Conservation (phyloP, 2,888 invertebrate genomes). For the Eristalinus sepulchralis region DNA sequence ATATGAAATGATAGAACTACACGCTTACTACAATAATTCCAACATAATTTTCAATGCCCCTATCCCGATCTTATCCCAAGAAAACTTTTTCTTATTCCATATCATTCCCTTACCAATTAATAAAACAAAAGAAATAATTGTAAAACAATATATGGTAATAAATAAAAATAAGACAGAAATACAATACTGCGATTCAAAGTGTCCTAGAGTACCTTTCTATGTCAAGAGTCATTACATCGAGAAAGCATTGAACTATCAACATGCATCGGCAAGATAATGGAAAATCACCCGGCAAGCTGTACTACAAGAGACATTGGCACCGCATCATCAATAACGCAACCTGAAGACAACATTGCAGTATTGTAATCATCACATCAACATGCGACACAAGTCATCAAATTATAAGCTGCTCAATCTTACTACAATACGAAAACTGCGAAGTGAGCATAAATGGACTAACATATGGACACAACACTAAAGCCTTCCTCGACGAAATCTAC, state of each 20-base stretch:
- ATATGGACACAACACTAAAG: neutral
- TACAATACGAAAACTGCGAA: slow-evolving; percentile 25
- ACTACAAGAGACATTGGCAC: neutral
- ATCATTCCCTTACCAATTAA: slow-evolving; percentile 16
- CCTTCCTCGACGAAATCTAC: too few species aligned
- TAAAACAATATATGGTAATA: slow-evolving; percentile 6
- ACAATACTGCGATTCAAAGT: slow-evolving; percentile 23
- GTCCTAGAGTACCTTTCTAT: slow-evolving; percentile 8
- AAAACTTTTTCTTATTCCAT: slow-evolving; percentile 21
- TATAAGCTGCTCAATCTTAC: neutral
- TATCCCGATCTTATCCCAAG: slow-evolving; percentile 14
- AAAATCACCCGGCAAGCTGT: slow-evolving; percentile 8
- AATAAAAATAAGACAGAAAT: slow-evolving; percentile 9
- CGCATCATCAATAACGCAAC: slow-evolving; percentile 5
- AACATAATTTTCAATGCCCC: slow-evolving; percentile 15
- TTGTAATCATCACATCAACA: slow-evolving; percentile 4
- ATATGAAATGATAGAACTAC: slow-evolving; percentile 18
- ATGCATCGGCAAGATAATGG: slow-evolving; percentile 21
- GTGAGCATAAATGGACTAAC: slow-evolving; percentile 11
- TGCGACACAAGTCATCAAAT: neutral
- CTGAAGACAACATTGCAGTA: slow-evolving; percentile 25
- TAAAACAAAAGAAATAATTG: slow-evolving; percentile 28
- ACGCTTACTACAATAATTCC: slow-evolving; percentile 27
- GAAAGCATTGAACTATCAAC: slow-evolving; percentile 15
- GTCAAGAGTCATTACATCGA: neutral